Evolutionary conservation across 1,140 invertebrate species (phyloP).

Genomic region (Trichoplusia ni): DNA sequence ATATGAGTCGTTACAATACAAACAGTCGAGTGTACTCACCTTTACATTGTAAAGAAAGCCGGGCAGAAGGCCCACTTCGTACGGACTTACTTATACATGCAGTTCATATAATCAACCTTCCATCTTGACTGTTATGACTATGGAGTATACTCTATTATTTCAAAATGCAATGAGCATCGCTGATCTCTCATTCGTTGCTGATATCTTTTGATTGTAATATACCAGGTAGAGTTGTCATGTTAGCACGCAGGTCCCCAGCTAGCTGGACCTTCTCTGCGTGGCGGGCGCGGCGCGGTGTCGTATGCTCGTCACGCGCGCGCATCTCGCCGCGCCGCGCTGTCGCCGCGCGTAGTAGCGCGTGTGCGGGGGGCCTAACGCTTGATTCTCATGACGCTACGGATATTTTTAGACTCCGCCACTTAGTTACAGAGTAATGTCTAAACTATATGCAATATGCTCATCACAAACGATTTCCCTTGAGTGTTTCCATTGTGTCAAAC

Average conservation of each 20-base stretch:
- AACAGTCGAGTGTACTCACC: slow-evolving; percentile 8
- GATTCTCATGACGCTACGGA: slow-evolving; percentile 17
- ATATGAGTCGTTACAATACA: slow-evolving; percentile 34
- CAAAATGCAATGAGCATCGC: neutral
- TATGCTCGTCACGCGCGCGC: slow-evolving; percentile 51
- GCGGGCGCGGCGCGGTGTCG: neutral
- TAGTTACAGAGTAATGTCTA: neutral
- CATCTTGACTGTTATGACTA: too few species aligned
- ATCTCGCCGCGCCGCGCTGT: slow-evolving; percentile 36
- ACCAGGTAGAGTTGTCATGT: too few species aligned
- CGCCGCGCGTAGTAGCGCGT: slow-evolving; percentile 46
- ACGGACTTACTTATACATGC: neutral
- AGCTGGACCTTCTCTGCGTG: neutral
- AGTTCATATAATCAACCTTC: too few species aligned
- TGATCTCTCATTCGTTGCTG: neutral
- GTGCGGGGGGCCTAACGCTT: slow-evolving; percentile 42
- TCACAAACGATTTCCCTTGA: too few species aligned
- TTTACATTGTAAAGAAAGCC: neutral
- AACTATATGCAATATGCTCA: too few species aligned
- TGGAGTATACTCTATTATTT: neutral
- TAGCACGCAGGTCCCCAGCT: too few species aligned
- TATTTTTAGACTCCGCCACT: slow-evolving; percentile 12
- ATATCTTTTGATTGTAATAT: too few species aligned
- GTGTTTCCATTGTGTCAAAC: too few species aligned
- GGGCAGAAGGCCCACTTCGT: neutral